These are phyloP conservation scores for Chiridota heheva DNA, from an alignment of 35 echinoderm and acorn worm genomes.

Conservation along the genomic window DNA sequence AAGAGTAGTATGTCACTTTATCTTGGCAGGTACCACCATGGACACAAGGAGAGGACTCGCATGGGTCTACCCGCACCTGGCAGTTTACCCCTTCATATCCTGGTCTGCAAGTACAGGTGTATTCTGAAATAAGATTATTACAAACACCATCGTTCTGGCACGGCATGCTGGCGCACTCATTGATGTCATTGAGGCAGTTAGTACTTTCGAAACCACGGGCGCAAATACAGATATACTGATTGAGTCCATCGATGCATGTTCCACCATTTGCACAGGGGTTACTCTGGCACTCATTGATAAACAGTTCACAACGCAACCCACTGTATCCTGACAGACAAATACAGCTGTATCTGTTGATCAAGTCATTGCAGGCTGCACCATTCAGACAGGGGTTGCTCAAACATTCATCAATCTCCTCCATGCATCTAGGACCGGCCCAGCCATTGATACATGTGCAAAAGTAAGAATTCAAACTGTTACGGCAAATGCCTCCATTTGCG, in stretches of 20 bases:
- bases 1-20: slow-evolving; percentile 36
- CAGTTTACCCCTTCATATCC: slow-evolving; percentile 33
- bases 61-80: slow-evolving; percentile 30
- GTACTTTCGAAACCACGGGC: slow-evolving; percentile 19
- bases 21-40: slow-evolving; percentile 36
- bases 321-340: slow-evolving; percentile 47
- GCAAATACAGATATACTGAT: slow-evolving; percentile 53
- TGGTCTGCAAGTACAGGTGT: slow-evolving; percentile 34
- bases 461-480: slow-evolving; percentile 28
- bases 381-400: slow-evolving; percentile 53
- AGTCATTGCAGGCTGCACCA: slow-evolving; percentile 53
- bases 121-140: slow-evolving; percentile 44
- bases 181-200: slow-evolving; percentile 43
- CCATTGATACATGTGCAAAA: slow-evolving; percentile 35
- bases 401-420: slow-evolving; percentile 60
- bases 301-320: slow-evolving; percentile 38
- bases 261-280: slow-evolving; percentile 52
- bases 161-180: slow-evolving; percentile 59
- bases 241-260: slow-evolving; percentile 36
- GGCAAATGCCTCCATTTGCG: slow-evolving; percentile 42
- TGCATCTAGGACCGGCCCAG: slow-evolving; percentile 43
- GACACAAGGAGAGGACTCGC: slow-evolving; percentile 23
- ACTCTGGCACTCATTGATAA: slow-evolving; percentile 56
- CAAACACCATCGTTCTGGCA: slow-evolving; percentile 60
- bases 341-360: slow-evolving; percentile 36